Evolutionary conservation across 2,888 invertebrate genomes (phyloP), one percentile per base, ranked within the genome.

Genomic region (Rhagonycha lutea): DNA sequence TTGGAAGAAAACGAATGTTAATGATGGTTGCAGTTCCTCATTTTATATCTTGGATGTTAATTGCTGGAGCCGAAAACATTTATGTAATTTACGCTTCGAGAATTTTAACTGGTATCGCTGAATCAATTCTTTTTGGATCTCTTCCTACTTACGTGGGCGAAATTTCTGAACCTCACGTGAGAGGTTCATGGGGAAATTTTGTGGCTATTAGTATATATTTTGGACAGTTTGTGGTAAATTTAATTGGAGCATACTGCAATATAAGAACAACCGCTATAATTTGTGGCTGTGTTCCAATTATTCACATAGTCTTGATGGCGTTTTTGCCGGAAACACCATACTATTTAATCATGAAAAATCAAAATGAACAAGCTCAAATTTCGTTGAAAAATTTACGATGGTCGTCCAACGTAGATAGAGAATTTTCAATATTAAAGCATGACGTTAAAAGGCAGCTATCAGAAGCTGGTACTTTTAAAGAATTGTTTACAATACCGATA

Each of bases 321-420:
- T 91, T 91, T 83, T 88, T 93, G 83, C 94, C 93, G n/a, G 94
- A 94, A 88, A 81, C 84, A 4, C 86, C 86, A 0, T 85, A 85
- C 72, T 85, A 80, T 68, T 81, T 80, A 23, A 73, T 85, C 4
- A 84, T 82, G 80, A 82, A 83, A 74, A 81, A 80, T 0, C 80
- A 82, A 63, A 61, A 78, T 11, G 83, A 82, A 1, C 80, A 83
- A 63, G 86, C 86, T 2, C 79, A 79, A 71, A 73, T 72, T 11
- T 81, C 83, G 0, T 77, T 86, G 68, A 80, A 80, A 63, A 79
- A 72, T 70, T 72, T 86, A 8, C 78, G 80, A 69, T 75, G 83
- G 73, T 83, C 79, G 26, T 32, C 78, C 24, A 78, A 86, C 60
- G 81, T 85, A 0, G 82, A 83, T 24, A 73, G 79, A 7, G 84